A percentile compares a stretch with the other conserved stretches of the same genome.
phyloP scores from a whole-genome alignment of 2,113 vertebrate genomes.

The Herpetotheres cachinnans region DNA sequence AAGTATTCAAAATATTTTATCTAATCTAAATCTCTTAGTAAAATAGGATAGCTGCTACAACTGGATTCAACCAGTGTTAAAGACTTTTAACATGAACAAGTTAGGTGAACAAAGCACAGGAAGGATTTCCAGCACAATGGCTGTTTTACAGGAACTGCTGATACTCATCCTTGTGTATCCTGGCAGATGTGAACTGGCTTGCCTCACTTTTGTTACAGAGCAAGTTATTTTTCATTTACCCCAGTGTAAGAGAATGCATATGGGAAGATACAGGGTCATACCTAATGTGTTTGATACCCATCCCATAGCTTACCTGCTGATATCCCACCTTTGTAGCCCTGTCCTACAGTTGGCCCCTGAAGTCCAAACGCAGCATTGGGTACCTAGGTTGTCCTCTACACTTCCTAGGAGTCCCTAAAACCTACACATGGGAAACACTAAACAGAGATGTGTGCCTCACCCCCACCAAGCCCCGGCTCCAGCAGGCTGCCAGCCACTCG shows the following conservation, averaged over 20 bases:
- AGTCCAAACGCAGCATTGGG: not conserved
- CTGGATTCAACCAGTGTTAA: not conserved
- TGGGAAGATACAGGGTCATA: not conserved
- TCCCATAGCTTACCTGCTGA: not conserved
- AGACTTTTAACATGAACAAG: not conserved
- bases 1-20: conserved; percentile 34
- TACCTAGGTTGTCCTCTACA: not conserved
- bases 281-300: not conserved
- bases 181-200: not conserved
- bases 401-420: not conserved
- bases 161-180: not conserved
- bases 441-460: not conserved
- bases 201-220: not conserved
- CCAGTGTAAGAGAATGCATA: not conserved
- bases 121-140: not conserved
- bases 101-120: not conserved
- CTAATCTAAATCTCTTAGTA: not conserved
- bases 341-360: not conserved
- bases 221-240: not conserved
- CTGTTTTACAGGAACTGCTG: not conserved
- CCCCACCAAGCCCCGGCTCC: fast-evolving
- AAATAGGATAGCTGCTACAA: not conserved
- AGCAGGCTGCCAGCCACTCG: not conserved
- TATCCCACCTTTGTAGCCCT: not conserved
- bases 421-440: not conserved